Percentiles rank a stretch among this genome's conserved stretches.
Evolutionary conservation across 2,113 vertebrate species (phyloP).

Genomic region (Setophaga petechia): DNA sequence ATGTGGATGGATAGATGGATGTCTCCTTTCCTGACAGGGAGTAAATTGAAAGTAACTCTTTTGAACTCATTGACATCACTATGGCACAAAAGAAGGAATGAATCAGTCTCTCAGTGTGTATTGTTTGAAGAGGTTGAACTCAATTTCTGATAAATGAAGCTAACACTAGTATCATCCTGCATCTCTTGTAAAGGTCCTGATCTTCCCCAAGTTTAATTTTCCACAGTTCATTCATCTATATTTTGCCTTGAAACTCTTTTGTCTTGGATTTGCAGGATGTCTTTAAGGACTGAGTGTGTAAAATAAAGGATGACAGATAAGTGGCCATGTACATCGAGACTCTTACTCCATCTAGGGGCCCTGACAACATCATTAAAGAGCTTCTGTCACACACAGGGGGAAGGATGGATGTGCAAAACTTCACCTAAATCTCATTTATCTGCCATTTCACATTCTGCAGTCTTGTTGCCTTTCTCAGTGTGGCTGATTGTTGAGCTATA

Average conservation of each 20-base stretch:
- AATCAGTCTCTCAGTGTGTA: neutral
- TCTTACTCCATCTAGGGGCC: constrained; percentile 52
- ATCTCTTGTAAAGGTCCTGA: constrained; percentile 36
- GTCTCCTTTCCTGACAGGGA: neutral
- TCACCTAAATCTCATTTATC: neutral
- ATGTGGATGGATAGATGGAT: neutral
- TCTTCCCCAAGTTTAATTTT: constrained; percentile 30
- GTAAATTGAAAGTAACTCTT: constrained; percentile 21
- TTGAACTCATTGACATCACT: neutral
- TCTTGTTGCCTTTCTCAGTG: neutral
- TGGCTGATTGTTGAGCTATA: neutral
- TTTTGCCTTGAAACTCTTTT: constrained; percentile 19
- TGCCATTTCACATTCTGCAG: neutral
- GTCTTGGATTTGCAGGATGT: neutral
- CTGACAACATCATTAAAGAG: constrained; percentile 21
- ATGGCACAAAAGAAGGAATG: neutral
- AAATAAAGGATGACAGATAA: constrained; percentile 30
- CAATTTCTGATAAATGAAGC: constrained; percentile 31
- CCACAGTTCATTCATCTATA: neutral
- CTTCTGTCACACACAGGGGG: neutral
- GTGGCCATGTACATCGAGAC: neutral
- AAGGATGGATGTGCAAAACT: neutral
- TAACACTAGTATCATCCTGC: neutral
- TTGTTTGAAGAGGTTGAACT: constrained; percentile 16
- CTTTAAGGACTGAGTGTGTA: neutral